Conservation (phyloP, 2,888 invertebrate genomes). For the Parelbella ahira region DNA sequence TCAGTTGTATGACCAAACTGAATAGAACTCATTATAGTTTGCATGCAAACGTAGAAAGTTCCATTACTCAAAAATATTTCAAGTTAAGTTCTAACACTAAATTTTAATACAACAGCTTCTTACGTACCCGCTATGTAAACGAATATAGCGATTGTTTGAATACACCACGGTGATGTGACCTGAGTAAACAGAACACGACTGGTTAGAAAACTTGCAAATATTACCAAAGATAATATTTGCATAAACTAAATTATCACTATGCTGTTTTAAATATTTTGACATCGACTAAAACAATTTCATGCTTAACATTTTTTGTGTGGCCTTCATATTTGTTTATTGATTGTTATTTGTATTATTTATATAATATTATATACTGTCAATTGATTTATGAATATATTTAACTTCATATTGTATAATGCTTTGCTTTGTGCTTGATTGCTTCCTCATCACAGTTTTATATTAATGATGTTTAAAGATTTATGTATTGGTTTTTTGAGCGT, state of each 20-base stretch:
- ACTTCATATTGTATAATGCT: too few relatives aligned
- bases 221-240: slow-evolving; percentile 7
- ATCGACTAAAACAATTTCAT: not conserved
- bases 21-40: not conserved
- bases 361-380: too few relatives aligned
- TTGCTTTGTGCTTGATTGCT: too few relatives aligned
- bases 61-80: not conserved
- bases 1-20: not conserved
- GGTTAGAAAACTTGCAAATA: slow-evolving; percentile 9
- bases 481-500: too few relatives aligned
- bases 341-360: too few relatives aligned
- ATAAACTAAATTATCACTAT: slow-evolving; percentile 5
- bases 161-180: slow-evolving; percentile 2
- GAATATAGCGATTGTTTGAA: slow-evolving; percentile 8
- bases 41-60: slow-evolving; percentile 5
- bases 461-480: too few relatives aligned
- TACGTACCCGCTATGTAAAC: slow-evolving; percentile 11
- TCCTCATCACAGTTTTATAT: too few relatives aligned
- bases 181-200: slow-evolving; percentile 8
- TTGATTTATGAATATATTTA: too few relatives aligned
- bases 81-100: slow-evolving; percentile 1
- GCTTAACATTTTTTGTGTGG: too few relatives aligned
- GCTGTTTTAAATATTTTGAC: slow-evolving; percentile 2
- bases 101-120: slow-evolving; percentile 5
- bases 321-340: too few relatives aligned